Evolutionary conservation across 2,797 vertebrate genomes (phyloP), one percentile per base, ranked within the genome.

Genomic region (Mico argentatus): DNA sequence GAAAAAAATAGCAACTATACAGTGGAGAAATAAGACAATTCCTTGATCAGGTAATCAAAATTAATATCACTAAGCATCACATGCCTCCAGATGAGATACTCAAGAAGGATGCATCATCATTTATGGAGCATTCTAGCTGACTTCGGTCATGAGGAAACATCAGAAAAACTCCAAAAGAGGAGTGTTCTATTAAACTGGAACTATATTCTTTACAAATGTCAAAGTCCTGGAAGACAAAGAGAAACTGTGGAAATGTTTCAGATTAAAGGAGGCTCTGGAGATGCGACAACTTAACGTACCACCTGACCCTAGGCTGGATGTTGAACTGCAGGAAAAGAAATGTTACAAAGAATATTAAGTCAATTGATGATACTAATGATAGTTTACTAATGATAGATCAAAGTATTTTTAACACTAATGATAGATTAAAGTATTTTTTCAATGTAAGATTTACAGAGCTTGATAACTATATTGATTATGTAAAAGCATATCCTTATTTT

Each of bases 101-200:
- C 7, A 0, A 26, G 76, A 88, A 85, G 27, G 20, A 17, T 4
- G 17, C 20, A 0, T 6, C 11, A 12, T 8, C 10, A n/a, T 2
- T 48, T 13, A 46, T 1, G 10, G 0, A 39, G 70, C 4, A n/a
- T 20, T 90, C 50, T 27, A 36, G 61, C 48, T 27, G 4, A 61
- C 30, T 67, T 13, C 7, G 15, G n/a, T 10, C 50, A 26, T 0
- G 9, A 41, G 30, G 24, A 73, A 90, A 75, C 36, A 26, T 26
- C 14, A 75, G 39, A 52, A 79, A 36, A 91, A 46, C 20, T 5
- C 36, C 17, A 26, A 4, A 72, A 87, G 39, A 39, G 26, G 13
- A 59, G 36, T 4, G 5, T 57, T 52, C 72, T 59, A 44, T 27
- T 19, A 81, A 80, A 24, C 27, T 1, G 76, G 36, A 87, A 52